These are phyloP conservation scores for Mycteria americana DNA, from an alignment of 2,797 vertebrate species.

Conservation along the genomic window DNA sequence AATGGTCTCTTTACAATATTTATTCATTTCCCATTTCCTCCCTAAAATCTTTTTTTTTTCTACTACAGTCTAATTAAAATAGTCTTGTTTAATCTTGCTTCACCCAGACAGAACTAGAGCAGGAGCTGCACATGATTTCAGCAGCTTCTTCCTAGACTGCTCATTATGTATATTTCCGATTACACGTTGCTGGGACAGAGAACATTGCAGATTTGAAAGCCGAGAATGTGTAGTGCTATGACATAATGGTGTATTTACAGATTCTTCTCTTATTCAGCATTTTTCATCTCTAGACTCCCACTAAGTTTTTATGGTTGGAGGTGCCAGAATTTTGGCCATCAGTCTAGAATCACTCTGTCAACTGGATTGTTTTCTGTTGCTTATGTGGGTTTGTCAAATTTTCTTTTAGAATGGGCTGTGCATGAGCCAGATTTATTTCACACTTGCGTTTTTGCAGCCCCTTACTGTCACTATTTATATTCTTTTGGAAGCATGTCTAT, in stretches of 20 bases:
- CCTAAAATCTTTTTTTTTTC: not conserved
- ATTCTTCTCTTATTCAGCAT: not conserved
- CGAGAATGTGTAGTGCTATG: not conserved
- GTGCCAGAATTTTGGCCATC: not conserved
- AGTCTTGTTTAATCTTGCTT: not conserved
- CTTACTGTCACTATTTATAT: not conserved
- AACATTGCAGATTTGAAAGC: not conserved
- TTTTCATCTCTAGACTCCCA: not conserved
- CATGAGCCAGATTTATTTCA: slow-evolving; percentile 14
- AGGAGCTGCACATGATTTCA: not conserved
- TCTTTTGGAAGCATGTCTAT: not conserved
- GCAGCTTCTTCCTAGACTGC: not conserved
- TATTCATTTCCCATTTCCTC: not conserved
- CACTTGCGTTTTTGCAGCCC: not conserved
- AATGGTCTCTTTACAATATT: not conserved
- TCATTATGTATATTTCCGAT: not conserved
- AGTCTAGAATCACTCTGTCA: not conserved
- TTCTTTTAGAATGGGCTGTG: not conserved
- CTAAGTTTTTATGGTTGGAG: not conserved
- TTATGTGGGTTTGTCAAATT: not conserved
- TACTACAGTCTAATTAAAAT: not conserved
- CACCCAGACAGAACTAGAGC: not conserved
- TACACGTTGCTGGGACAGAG: not conserved
- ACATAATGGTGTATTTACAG: not conserved
- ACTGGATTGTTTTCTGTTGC: not conserved